Evolutionary conservation across 2,888 invertebrate genomes (phyloP).

Genomic region (Bellardia pandia): DNA sequence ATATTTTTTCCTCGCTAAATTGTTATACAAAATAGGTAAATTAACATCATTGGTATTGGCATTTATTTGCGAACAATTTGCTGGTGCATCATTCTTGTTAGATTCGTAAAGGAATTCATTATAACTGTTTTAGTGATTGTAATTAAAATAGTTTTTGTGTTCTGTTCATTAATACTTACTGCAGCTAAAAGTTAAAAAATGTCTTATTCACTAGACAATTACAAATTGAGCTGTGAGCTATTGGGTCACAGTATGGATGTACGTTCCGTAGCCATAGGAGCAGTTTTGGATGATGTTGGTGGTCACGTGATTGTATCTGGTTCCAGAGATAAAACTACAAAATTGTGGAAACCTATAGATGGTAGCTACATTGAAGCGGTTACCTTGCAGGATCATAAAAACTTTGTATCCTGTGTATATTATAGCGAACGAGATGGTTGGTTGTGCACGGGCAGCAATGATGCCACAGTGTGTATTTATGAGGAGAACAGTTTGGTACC

Average conservation of each 20-base stretch:
- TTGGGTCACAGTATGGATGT: conserved; percentile 94
- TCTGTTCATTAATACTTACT: background rate
- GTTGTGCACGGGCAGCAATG: conserved; percentile 95
- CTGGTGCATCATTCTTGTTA: conserved; percentile 41
- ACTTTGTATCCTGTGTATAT: conserved; percentile 93
- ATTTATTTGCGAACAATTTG: conserved; percentile 29
- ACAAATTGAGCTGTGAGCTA: conserved; percentile 91
- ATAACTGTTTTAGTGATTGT: conserved; percentile 1
- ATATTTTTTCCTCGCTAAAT: no score
- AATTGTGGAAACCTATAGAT: conserved; percentile 92
- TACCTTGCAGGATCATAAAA: conserved; percentile 91
- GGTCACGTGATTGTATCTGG: conserved; percentile 91
- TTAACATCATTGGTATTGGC: background rate
- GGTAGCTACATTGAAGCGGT: conserved; percentile 88
- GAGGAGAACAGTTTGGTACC: conserved; percentile 89
- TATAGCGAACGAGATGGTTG: conserved; percentile 90
- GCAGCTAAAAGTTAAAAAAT: conserved; percentile 65
- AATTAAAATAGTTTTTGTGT: background rate
- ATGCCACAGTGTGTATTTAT: conserved; percentile 92
- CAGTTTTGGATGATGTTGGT: conserved; percentile 85
- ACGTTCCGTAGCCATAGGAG: conserved; percentile 87
- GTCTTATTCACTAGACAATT: conserved; percentile 84
- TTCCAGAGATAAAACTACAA: conserved; percentile 94
- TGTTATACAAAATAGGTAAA: no score
- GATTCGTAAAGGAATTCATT: conserved; percentile 15